Percentiles rank a stretch among this genome's conserved stretches.
Evolutionary conservation across 2,113 vertebrate genomes (phyloP).

Genomic region (Catharus bicknelli): DNA sequence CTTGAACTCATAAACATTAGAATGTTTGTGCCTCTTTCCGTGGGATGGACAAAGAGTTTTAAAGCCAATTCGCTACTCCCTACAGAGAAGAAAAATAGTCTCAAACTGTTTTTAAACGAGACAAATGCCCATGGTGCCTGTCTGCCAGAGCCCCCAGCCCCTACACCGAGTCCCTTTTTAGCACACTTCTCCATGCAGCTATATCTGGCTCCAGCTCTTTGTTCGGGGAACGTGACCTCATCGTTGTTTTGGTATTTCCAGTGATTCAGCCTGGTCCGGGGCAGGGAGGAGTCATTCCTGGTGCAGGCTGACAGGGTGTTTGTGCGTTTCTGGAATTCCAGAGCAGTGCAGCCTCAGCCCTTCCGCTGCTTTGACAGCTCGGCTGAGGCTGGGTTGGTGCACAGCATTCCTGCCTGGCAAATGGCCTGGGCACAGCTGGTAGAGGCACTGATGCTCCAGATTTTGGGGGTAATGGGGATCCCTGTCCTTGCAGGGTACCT

Average conservation of each 20-base stretch:
- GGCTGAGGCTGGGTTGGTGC: background rate
- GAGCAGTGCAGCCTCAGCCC: conserved; percentile 41
- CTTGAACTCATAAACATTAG: background rate
- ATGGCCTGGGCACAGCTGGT: background rate
- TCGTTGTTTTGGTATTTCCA: conserved; percentile 68
- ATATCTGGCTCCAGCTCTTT: conserved; percentile 28
- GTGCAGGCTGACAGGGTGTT: conserved; percentile 25
- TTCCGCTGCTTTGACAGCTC: conserved; percentile 58
- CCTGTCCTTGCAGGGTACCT: background rate
- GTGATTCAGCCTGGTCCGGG: conserved; percentile 48
- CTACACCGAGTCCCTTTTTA: conserved; percentile 23
- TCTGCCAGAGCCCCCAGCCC: conserved; percentile 28
- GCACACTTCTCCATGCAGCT: background rate
- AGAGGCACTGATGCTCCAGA: background rate
- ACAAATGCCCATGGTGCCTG: conserved; percentile 43
- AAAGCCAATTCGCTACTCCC: background rate
- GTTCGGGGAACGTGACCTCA: conserved; percentile 56
- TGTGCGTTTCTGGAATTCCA: conserved; percentile 58
- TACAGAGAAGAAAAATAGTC: background rate
- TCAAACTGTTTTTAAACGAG: conserved; percentile 38
- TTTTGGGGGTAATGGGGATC: background rate
- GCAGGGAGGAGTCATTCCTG: conserved; percentile 60
- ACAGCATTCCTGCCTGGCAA: background rate
- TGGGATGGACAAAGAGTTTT: background rate
- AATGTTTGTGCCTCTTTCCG: background rate